Percentiles rank a stretch among this genome's conserved stretches.
phyloP scores from a whole-genome alignment of 1,140 invertebrate genomes.

The Colletes gigas region DNA sequence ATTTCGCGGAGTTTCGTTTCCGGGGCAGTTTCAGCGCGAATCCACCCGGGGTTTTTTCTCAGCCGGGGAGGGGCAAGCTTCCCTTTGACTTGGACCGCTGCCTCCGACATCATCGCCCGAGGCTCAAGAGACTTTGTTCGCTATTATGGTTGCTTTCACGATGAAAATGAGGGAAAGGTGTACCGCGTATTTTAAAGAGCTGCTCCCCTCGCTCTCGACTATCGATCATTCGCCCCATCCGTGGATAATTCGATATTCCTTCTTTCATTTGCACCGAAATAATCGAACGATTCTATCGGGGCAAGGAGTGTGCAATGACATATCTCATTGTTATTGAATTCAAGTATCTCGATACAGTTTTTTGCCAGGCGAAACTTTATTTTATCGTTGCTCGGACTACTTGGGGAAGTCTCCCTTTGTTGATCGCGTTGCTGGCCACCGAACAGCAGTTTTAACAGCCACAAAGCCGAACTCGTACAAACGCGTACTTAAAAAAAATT shows the following conservation, averaged over 20 bases:
- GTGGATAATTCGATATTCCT: too few relatives aligned
- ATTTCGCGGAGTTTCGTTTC: constrained; percentile 21
- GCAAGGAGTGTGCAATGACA: too few relatives aligned
- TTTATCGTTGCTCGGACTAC: constrained; percentile 16
- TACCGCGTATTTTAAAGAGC: constrained; percentile 18
- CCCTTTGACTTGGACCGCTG: constrained; percentile 50
- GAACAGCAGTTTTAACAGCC: background rate
- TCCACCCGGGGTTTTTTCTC: constrained; percentile 7
- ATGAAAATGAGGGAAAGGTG: constrained; percentile 20
- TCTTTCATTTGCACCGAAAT: too few relatives aligned
- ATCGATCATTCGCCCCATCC: constrained; percentile 24
- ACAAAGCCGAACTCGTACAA: background rate
- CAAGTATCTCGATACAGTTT: too few relatives aligned
- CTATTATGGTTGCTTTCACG: constrained; percentile 37
- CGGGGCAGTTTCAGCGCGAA: constrained; percentile 2
- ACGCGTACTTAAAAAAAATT: background rate
- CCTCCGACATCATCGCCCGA: constrained; percentile 42
- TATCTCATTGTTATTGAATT: too few relatives aligned
- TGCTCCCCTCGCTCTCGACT: constrained; percentile 15
- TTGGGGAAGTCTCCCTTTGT: constrained; percentile 21
- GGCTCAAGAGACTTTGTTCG: constrained; percentile 35
- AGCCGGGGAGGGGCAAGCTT: constrained; percentile 22
- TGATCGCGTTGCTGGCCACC: background rate
- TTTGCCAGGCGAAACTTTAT: too few relatives aligned
- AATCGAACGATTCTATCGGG: too few relatives aligned